Base-by-base conservation (phyloP, 2,888 invertebrate genomes). In the Lasius platythorax region DNA sequence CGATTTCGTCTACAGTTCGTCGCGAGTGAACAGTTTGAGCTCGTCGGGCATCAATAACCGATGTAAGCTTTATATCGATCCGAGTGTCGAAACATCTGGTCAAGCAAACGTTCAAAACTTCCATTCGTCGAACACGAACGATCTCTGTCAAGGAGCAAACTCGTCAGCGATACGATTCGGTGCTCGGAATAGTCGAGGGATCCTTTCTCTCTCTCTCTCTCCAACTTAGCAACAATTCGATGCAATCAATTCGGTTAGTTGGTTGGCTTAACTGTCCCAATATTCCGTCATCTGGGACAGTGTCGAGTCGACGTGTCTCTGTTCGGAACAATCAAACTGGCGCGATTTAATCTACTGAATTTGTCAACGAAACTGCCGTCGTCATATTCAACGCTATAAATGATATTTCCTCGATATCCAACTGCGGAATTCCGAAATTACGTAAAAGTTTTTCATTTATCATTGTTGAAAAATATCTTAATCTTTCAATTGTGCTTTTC, bases 211-310 rank as follows among this genome's bases (percentile, higher is more conserved):
- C 46, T 46, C 46, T 76, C 78, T 84, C 43, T 76, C 78, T 84
- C 43, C 53, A 85, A 79, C 88, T 89, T 84, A 73, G 73, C 28
- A 61, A 82, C 84, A 83, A 53, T 84, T 82, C 84, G 63, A 85
- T 81, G 88, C 90, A 89, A 89, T 89, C 88, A 87, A 89, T 89
- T 88, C 86, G 84, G 53, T 64, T 37, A 63, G 79, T 50, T 82
- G 73, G 84, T n/a, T 70, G 74, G 84, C 73, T 75, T 82, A 84
- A 84, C 82, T 30, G 74, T 53, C 74, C 75, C 84, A 63, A 68
- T 70, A 75, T 84, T 82, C 68, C 81, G 90, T 87, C 90, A 86
- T 81, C 84, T 82, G 78, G 84, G 83, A 89, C 86, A 89, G 84
- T 78, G 73, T 84, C 73, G 83, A 78, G 83, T 66, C 72, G 61